Evolutionary conservation across 1,140 invertebrate species (phyloP), one percentile per base, ranked within the genome.

Genomic region (Megalonaias nervosa): DNA sequence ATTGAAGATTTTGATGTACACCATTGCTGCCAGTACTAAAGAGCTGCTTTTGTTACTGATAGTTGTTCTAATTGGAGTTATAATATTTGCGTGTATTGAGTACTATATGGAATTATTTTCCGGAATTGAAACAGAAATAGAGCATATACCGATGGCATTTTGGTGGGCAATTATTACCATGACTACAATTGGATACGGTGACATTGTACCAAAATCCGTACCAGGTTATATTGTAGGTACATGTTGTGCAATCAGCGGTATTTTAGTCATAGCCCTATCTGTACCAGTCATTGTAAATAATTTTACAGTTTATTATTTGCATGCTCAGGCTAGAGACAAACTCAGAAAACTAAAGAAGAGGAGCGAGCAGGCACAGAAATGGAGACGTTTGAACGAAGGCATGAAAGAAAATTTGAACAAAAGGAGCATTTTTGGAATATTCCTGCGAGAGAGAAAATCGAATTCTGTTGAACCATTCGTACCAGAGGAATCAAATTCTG

Each of bases 131-230:
- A 69, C 76, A 23, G 76, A 84, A 26, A 48, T 48, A 11, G 69
- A 82, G 23, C 80, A 81, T 60, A 86, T 89, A 55, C 87, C 87
- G 0, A 62, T 84, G 15, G 84, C 85, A 11, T 86, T 84, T 67
- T 89, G 88, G 88, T 89, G 86, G 83, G 86, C 88, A 1, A 66
- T 89, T 15, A 85, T 88, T 67, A 89, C 88, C 61, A 86, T 88
- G 84, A 89, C 88, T 68, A 89, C 88, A 17, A 82, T 89, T 14
- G 88, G 88, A 17, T 89, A 88, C 68, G 88, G 88, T 55, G 88
- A 89, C 71, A 75, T 85, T 19, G 76, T 79, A 1, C 88, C 88
- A 19, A 82, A 75, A 48, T 82, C 87, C 14, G 77, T 74, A 23
- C 71, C 83, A 11, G 88, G 88, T 13, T 85, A 86, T 67, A 57